Base-by-base conservation (phyloP, 2,113 vertebrate species). In the Equus przewalskii region DNA sequence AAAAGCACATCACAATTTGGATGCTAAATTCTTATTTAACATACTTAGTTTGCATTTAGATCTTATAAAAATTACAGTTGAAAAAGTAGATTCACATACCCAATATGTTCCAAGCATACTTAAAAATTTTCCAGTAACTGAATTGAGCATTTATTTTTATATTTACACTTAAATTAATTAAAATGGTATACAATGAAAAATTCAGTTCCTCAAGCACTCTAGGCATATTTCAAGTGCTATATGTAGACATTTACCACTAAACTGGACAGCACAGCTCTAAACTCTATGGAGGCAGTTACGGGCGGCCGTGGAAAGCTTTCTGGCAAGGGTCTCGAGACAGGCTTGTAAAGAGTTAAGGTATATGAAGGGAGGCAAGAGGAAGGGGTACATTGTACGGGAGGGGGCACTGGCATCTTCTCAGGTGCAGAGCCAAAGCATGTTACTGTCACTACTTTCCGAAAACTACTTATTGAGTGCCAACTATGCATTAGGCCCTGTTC, bases 101-200 rank as follows among this genome's bases (percentile, higher is more conserved):
- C 11, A 89, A 94, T 88, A 72, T 33, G 12, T 97, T 93, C 94
- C 80, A 92, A 78, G 67, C 28, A 69, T 62, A 44, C 56, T 93
- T 91, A 79, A 46, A 81, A 56, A 16, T n/a, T 58, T 81, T 56
- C 75, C 24, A 73, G 89, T 46, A 65, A 91, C 70, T 30, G 65
- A 91, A 83, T n/a, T 1, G 4, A 92, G 46, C 21, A 64, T 91
- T 97, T 97, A 21, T 75, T 96, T 97, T 96, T 62, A 79, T 56
- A 82, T 88, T 82, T 82, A 87, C 69, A 54, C 92, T 76, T 19
- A 62, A 87, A 60, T 65, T 69, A 84, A 89, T 80, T 83, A 64
- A 82, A 87, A 22, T 91, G 28, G 36, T 56, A 67, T 49, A 36
- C 65, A 85, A 83, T 92, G 26, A 80, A 78, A 64, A 54, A 76